phyloP scores from a whole-genome alignment of 1,140 invertebrate species.

The Idris sp. region DNA sequence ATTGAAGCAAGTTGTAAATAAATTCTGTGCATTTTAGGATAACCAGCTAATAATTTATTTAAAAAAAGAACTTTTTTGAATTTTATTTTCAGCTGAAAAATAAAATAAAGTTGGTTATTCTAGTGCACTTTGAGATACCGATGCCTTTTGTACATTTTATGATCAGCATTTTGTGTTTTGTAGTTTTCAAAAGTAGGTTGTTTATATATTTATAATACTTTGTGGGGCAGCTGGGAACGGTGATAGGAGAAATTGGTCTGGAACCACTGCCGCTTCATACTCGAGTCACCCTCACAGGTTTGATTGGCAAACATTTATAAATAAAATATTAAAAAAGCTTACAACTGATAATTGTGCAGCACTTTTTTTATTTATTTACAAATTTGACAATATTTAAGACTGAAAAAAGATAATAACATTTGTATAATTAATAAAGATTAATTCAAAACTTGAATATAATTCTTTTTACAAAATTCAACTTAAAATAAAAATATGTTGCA shows the following conservation, averaged over 20 bases:
- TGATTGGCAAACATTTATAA: slow-evolving; percentile 73
- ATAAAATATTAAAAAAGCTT: slow-evolving; percentile 18
- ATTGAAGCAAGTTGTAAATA: slow-evolving; percentile 33
- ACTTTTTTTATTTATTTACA: slow-evolving; percentile 12
- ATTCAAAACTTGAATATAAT: no score
- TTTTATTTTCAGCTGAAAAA: no score
- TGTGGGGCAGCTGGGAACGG: slow-evolving; percentile 73
- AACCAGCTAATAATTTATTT: no score
- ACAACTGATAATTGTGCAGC: slow-evolving; percentile 45
- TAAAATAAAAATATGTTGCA: slow-evolving; percentile 19
- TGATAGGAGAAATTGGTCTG: slow-evolving; percentile 73
- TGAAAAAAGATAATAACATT: background rate
- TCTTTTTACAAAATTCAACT: no score
- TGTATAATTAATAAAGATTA: no score
- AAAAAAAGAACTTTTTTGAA: no score
- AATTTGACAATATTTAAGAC: slow-evolving; percentile 26
- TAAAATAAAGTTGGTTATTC: no score
- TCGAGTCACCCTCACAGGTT: slow-evolving; percentile 73
- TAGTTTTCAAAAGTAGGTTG: slow-evolving; percentile 62
- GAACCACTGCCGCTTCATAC: slow-evolving; percentile 73
- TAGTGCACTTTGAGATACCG: slow-evolving; percentile 20
- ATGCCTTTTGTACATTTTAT: slow-evolving; percentile 35
- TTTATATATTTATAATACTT: slow-evolving; percentile 73
- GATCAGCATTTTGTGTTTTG: slow-evolving; percentile 48
- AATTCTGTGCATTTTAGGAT: no score